A percentile compares a stretch with the other conserved stretches of the same genome.
Evolutionary conservation across 2,113 vertebrate species (phyloP).

Genomic region (Nipponia nippon): DNA sequence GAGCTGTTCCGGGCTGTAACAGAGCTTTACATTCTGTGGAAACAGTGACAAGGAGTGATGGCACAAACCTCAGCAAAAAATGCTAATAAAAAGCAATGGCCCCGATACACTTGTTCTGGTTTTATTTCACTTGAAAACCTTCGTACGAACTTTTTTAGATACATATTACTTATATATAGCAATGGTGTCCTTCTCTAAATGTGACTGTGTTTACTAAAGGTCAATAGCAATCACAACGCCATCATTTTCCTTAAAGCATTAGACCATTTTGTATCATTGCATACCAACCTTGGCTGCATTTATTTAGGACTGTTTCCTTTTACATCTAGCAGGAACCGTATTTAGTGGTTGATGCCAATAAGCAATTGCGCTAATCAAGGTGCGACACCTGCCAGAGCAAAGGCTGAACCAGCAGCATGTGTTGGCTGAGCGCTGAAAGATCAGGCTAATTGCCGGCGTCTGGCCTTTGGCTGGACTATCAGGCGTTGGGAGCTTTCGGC

Average conservation of each 20-base stretch:
- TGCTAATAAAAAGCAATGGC: background rate
- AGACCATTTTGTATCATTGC: background rate
- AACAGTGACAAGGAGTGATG: background rate
- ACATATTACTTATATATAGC: background rate
- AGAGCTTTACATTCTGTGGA: background rate
- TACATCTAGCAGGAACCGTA: background rate
- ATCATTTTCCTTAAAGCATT: background rate
- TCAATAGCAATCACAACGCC: background rate
- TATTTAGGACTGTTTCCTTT: background rate
- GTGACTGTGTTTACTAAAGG: background rate
- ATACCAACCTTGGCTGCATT: fast-evolving
- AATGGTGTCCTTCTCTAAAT: background rate
- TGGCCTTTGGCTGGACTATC: background rate
- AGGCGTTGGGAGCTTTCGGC: background rate
- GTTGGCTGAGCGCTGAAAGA: background rate
- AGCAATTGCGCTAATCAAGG: background rate
- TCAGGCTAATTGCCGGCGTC: background rate
- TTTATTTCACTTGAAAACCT: background rate
- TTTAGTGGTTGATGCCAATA: background rate
- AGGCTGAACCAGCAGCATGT: background rate
- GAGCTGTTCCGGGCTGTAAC: background rate
- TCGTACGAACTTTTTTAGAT: background rate
- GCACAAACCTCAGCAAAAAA: background rate
- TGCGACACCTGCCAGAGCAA: background rate
- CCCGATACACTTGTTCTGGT: background rate